Evolutionary conservation across 2,113 vertebrate genomes (phyloP).

Genomic region (Saiga tatarica): DNA sequence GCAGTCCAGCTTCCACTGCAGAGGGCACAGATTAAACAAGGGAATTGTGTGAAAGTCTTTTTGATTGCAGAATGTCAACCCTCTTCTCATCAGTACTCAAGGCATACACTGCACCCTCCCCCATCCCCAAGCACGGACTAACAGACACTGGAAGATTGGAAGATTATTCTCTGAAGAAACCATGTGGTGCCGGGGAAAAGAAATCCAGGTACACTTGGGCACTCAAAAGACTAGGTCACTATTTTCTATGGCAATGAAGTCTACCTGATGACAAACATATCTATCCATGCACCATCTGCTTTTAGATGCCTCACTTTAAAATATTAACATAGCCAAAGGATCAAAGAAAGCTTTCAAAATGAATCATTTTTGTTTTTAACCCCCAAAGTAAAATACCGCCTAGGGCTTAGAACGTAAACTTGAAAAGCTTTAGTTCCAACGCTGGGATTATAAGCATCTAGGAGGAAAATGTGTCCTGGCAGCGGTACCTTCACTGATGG

Average conservation of each 20-base stretch:
- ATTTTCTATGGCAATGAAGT: neutral
- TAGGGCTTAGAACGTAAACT: slow-evolving; percentile 78
- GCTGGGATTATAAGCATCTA: slow-evolving; percentile 82
- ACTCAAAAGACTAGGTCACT: neutral
- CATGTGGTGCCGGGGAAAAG: neutral
- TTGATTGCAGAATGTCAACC: neutral
- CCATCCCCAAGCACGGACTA: neutral
- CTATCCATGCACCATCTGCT: neutral
- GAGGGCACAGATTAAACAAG: neutral
- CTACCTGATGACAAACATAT: neutral
- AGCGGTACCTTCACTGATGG: slow-evolving; percentile 78
- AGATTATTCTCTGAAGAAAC: slow-evolving; percentile 21
- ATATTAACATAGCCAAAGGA: neutral
- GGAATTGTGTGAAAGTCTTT: neutral
- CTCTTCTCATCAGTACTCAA: neutral
- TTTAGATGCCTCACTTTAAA: neutral
- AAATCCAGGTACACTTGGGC: neutral
- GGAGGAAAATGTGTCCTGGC: slow-evolving; percentile 77
- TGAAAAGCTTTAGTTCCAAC: slow-evolving; percentile 79
- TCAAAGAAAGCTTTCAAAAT: neutral
- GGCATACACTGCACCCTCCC: neutral
- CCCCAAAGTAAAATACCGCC: slow-evolving; percentile 69
- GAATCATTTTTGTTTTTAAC: slow-evolving; percentile 64
- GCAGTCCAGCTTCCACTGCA: neutral
- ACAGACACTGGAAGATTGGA: neutral